Base-by-base conservation (phyloP, 2,888 invertebrate species). In the Opisthograptis luteolata region DNA sequence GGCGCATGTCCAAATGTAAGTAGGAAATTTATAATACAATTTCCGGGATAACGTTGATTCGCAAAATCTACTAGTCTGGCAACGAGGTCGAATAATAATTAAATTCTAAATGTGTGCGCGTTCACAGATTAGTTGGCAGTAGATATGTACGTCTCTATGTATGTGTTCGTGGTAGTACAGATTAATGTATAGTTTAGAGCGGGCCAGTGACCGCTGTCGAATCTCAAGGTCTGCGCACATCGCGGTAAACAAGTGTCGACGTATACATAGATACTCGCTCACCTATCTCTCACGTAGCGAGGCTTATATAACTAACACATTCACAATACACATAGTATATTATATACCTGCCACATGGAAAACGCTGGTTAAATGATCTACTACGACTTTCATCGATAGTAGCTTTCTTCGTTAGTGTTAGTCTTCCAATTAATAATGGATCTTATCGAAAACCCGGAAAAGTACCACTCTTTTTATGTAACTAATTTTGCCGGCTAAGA, bases 181-280 rank as follows among this genome's bases (percentile, higher is more conserved):
- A 51, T 45, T 44, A 51, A 30, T 8, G 19, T 25, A 8, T 35
- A 51, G 50, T 45, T 43, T 12, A 27, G 19, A 31, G 35, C 64
- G 80, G 87, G 89, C 79, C 87, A 88, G 65, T 88, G 89, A 88
- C 89, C 89, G 87, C 73, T 58, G 86, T 83, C 87, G 76, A 90
- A 89, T 87, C 77, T 88, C 89, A 90, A 90, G 89, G 89, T 84
- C 88, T 81, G 85, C 83, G 76, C 75, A 72, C 69, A 78, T 75
- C 81, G 84, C 76, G 68, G 85, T 87, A 88, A 89, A 88, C 88
- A 90, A 87, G 81, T 85, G 82, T 54, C 81, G 68, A 67, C 66
- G 70, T 66, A 79, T 65, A 65, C 65, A 68, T 68, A 73, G 71
- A 67, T 77, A 75, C 24, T 61, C 67, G 62, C 68, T 64, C 60